Evolutionary conservation across 1,140 invertebrate genomes (phyloP).

Genomic region (Drosophila bifasciata): DNA sequence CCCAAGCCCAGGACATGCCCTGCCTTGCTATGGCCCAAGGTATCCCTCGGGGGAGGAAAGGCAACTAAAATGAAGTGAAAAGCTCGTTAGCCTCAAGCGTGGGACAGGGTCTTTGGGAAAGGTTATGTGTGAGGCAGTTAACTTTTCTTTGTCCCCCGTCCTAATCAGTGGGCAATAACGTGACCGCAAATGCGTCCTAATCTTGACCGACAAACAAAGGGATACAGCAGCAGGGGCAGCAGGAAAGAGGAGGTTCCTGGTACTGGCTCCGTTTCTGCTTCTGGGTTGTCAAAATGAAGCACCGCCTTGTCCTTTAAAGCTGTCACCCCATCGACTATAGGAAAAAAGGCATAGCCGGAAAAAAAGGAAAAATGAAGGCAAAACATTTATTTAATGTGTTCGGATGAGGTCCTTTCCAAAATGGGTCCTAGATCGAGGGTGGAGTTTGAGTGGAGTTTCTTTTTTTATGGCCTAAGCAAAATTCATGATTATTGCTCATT

Average conservation of each 20-base stretch:
- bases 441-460: conserved; percentile 32
- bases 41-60: conserved; percentile 19
- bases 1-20: background rate
- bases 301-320: conserved; percentile 73
- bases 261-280: too few relatives aligned
- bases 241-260: conserved; percentile 27
- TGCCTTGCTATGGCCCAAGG: background rate
- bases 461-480: conserved; percentile 77
- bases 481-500: conserved; percentile 83
- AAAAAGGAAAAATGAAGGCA: conserved; percentile 63
- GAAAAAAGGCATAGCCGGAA: conserved; percentile 28
- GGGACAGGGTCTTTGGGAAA: conserved; percentile 10
- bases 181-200: conserved; percentile 80
- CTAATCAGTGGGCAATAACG: conserved; percentile 83
- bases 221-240: conserved; percentile 28
- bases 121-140: conserved; percentile 74
- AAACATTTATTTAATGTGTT: conserved; percentile 83
- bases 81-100: conserved; percentile 57
- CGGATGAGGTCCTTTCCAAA: conserved; percentile 48
- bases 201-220: conserved; percentile 71
- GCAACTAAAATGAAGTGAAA: conserved; percentile 68
- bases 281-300: conserved; percentile 39
- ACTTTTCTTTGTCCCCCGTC: conserved; percentile 56
- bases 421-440: conserved; percentile 4
- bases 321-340: conserved; percentile 59